Base-by-base conservation (phyloP, 2,888 invertebrate species). In the Zhengitettix transpicula region DNA sequence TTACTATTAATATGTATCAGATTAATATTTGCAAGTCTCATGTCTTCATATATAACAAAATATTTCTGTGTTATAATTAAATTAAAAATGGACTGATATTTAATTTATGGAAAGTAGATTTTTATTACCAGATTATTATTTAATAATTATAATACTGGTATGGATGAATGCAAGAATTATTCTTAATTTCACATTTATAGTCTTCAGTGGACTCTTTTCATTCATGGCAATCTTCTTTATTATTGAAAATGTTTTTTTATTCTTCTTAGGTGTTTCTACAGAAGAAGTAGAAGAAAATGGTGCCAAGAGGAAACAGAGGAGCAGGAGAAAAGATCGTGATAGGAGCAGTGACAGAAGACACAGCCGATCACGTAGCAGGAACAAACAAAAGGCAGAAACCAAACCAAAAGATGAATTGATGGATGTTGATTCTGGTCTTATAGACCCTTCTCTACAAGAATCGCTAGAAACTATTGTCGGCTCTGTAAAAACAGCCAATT, bases 221-320 rank as follows among this genome's bases (percentile, higher is more conserved):
- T 15, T 47, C 47, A 47, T 28, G 28, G 28, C 28, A n/a, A 47
- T 47, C 12, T 47, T 47, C n/a, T 47, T 5, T 47, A 8, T n/a
- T n/a, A n/a, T n/a, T n/a, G n/a, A n/a, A n/a, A n/a, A n/a, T n/a
- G n/a, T n/a, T n/a, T n/a, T 47, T 47, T n/a, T 57, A 15, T 41
- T 55, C 1, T n/a, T n/a, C n/a, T n/a, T 81, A 40, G 85, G 87
- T n/a, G 80, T 83, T 66, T 87, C 87, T 53, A 83, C 84, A 64
- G 86, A 79, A 72, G 79, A 79, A 67, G 77, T 77, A 3, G 72
- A 73, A 55, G 76, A 74, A 9, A 67, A 69, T 15, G 70, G 69
- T 9, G 73, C 74, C 16, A 78, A 78, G 58, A 75, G 61, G 28
- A 64, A 64, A 58, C 63, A 65, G 59, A 17, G 57, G 9, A 56